phyloP scores from a whole-genome alignment of 2,888 invertebrate genomes.

The Protonemura montana region DNA sequence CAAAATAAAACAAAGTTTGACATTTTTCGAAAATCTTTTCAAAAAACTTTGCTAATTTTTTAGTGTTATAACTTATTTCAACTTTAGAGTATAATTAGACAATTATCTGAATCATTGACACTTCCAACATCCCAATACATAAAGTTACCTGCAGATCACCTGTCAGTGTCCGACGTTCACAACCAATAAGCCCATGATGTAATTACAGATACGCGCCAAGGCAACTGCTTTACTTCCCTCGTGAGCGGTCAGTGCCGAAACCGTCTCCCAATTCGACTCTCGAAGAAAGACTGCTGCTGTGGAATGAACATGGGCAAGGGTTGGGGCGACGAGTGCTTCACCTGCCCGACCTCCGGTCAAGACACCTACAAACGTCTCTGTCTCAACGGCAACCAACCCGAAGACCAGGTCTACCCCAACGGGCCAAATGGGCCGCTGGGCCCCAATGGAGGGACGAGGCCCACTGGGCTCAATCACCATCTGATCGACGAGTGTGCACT shows the following conservation, averaged over 20 bases:
- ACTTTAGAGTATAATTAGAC: too few species aligned
- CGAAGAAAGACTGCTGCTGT: constrained; percentile 86
- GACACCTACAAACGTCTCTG: constrained; percentile 54
- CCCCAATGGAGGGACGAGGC: background rate
- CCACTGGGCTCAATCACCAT: constrained; percentile 51
- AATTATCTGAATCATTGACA: too few species aligned
- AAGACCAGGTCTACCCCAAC: background rate
- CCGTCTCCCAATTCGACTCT: constrained; percentile 72
- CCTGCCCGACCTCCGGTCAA: constrained; percentile 73
- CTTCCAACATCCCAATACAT: too few species aligned
- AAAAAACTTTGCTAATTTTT: too few species aligned
- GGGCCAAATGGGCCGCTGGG: background rate
- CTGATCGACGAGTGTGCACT: constrained; percentile 79
- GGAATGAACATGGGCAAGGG: constrained; percentile 86
- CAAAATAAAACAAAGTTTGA: too few species aligned
- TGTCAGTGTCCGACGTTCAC: background rate
- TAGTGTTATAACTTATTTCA: too few species aligned
- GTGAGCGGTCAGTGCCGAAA: constrained; percentile 75
- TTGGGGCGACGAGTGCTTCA: constrained; percentile 80
- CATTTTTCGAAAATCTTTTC: too few species aligned
- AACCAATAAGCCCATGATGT: background rate
- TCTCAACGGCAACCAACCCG: constrained; percentile 22
- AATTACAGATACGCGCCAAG: constrained; percentile 76
- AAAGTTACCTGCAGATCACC: too few species aligned
- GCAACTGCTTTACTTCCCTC: constrained; percentile 76